Evolutionary conservation across 2,113 vertebrate species (phyloP).

Genomic region (Dinomys branickii): DNA sequence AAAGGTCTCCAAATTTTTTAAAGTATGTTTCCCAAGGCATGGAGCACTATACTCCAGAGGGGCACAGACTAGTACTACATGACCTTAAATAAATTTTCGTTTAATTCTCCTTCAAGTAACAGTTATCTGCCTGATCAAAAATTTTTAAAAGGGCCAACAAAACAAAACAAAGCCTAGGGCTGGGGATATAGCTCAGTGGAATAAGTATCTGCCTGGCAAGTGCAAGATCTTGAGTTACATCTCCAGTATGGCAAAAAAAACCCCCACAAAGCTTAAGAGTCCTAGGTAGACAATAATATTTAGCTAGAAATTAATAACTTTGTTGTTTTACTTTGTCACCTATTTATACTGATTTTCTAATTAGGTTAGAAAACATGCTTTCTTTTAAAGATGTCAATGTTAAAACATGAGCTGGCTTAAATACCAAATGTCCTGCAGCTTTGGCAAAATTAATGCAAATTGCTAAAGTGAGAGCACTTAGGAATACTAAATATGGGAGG

Average conservation of each 20-base stretch:
- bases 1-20: background rate
- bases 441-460: constrained; percentile 23
- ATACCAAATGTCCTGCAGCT: background rate
- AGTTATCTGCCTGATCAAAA: background rate
- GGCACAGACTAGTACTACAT: background rate
- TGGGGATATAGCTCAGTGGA: no score
- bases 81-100: background rate
- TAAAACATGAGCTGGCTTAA: background rate
- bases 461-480: background rate
- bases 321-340: background rate
- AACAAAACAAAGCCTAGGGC: background rate
- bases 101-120: constrained; percentile 35
- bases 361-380: background rate
- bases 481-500: background rate
- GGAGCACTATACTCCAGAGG: background rate
- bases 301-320: background rate
- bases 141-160: background rate
- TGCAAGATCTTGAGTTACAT: no score
- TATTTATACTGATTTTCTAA: constrained; percentile 3
- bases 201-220: no score
- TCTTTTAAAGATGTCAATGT: background rate
- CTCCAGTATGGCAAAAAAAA: no score
- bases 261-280: no score
- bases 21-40: background rate
- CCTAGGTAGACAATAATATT: background rate